Percentiles rank a stretch among this genome's conserved stretches.
phyloP scores from a whole-genome alignment of 2,113 vertebrate genomes.

The Cryptotis parvus region DNA sequence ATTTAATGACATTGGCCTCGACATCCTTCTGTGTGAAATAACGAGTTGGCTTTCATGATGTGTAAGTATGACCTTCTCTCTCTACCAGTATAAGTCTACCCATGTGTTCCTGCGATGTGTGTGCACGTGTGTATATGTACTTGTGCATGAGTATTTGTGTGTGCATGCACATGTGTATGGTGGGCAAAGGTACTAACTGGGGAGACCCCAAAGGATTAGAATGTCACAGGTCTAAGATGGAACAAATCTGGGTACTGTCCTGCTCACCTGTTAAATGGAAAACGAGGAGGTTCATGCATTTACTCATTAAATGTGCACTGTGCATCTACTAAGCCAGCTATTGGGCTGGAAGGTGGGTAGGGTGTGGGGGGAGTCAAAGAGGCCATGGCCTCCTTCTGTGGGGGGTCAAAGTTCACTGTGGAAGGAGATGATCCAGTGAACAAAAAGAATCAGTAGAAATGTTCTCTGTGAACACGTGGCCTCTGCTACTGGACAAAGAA shows the following conservation, averaged over 20 bases:
- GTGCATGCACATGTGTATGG: background rate
- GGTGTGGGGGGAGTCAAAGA: background rate
- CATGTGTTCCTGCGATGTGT: background rate
- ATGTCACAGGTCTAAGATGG: too few species aligned
- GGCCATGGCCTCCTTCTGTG: background rate
- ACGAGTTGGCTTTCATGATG: background rate
- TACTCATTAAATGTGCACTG: too few species aligned
- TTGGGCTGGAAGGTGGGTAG: background rate
- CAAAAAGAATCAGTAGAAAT: background rate
- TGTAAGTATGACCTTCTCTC: background rate
- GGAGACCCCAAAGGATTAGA: background rate
- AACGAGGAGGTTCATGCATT: background rate
- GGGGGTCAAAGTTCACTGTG: background rate
- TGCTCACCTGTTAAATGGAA: background rate
- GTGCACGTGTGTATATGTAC: background rate
- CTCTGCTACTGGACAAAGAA: background rate
- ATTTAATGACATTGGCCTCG: slow-evolving; percentile 19
- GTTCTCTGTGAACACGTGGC: background rate
- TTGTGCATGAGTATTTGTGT: background rate
- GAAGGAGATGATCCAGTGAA: background rate
- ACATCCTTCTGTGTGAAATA: slow-evolving; percentile 25
- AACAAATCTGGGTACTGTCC: background rate
- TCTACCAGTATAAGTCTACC: background rate
- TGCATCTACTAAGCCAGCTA: too few species aligned
- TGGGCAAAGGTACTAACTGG: background rate